These are phyloP conservation scores for Meandrina meandrites DNA, from an alignment of 92 coral and sea anemone species.

Conservation along the genomic window DNA sequence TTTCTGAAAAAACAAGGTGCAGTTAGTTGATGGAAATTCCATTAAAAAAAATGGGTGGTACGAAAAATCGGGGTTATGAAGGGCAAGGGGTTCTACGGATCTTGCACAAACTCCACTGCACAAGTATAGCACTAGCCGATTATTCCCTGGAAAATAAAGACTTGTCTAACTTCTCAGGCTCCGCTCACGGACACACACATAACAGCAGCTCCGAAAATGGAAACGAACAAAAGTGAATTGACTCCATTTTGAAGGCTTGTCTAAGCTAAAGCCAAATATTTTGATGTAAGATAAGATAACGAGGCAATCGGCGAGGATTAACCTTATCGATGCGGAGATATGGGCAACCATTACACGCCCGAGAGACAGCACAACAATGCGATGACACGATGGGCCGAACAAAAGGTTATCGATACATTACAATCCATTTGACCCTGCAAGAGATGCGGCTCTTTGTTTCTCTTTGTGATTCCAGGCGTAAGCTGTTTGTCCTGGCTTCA, in stretches of 20 bases:
- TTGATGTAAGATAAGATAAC: conserved; percentile 40
- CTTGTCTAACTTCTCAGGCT: neutral
- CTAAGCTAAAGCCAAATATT: conserved; percentile 32
- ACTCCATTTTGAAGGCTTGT: neutral
- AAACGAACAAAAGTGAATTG: neutral
- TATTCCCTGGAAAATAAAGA: neutral
- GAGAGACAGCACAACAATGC: conserved; percentile 25
- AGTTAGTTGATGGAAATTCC: neutral
- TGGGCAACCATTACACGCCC: neutral
- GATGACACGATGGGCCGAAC: conserved; percentile 28
- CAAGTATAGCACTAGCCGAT: neutral
- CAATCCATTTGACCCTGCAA: conserved; percentile 12
- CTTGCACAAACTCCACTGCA: neutral
- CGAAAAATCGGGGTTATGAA: neutral
- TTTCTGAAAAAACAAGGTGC: neutral
- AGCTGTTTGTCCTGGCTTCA: conserved; percentile 11
- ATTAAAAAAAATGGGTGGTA: neutral
- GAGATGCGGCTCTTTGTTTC: neutral
- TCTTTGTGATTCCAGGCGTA: neutral
- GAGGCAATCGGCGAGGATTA: conserved; percentile 26
- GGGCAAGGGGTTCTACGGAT: neutral
- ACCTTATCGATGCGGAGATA: conserved; percentile 24
- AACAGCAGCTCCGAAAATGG: conserved; percentile 3
- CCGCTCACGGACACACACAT: neutral
- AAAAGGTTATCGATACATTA: conserved; percentile 33